These are phyloP conservation scores for Yponomeuta evonymella DNA, from an alignment of 2,888 invertebrate genomes.

Conservation along the genomic window DNA sequence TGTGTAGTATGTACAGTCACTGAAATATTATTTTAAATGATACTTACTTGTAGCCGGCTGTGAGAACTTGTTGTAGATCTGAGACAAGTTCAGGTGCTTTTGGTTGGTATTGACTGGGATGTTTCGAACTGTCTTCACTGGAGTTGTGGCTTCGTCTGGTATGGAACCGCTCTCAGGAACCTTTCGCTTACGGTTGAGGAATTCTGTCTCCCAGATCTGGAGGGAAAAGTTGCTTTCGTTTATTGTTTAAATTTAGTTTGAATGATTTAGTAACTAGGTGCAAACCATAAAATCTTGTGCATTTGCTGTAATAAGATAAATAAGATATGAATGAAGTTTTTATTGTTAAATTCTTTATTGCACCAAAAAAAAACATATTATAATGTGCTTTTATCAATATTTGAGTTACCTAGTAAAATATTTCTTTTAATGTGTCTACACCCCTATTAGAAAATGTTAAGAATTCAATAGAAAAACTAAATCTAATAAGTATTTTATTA, in stretches of 20 bases:
- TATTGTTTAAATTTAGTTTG: background rate
- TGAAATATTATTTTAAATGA: background rate
- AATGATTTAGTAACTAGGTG: background rate
- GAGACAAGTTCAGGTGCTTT: conserved; percentile 67
- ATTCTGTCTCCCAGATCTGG: conserved; percentile 67
- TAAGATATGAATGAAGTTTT: background rate
- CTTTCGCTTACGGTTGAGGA: conserved; percentile 63
- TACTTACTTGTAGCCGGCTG: conserved; percentile 61
- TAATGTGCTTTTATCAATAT: no score
- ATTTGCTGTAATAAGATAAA: background rate
- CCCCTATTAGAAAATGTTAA: no score
- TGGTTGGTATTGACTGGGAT: conserved; percentile 62
- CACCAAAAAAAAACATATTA: no score
- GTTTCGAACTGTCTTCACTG: conserved; percentile 63
- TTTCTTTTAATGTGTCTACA: no score
- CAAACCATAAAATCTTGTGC: background rate
- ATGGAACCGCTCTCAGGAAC: conserved; percentile 48
- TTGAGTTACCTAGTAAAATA: no score
- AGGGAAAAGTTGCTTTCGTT: conserved; percentile 23
- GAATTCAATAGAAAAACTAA: no score
- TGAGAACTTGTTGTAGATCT: conserved; percentile 68
- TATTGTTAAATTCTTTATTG: no score
- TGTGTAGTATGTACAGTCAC: no score
- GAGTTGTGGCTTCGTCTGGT: conserved; percentile 48
- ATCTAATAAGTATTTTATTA: no score